A percentile compares a stretch with the other conserved stretches of the same genome.
phyloP scores from a whole-genome alignment of 2,797 vertebrate genomes.

The Stomatorhinus walkeri region DNA sequence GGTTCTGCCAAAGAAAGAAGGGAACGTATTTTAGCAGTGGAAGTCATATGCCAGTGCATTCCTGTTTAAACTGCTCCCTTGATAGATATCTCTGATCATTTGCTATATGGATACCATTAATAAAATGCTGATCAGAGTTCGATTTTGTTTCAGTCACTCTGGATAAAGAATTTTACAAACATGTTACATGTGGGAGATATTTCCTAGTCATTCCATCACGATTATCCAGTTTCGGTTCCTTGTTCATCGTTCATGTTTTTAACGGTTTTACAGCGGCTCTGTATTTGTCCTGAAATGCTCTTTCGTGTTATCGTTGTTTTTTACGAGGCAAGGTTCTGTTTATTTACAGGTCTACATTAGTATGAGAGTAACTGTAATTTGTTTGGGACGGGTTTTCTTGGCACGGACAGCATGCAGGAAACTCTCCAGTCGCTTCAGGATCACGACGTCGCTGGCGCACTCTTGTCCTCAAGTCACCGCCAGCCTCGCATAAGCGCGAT shows the following conservation, averaged over 20 bases:
- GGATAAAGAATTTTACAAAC: neutral
- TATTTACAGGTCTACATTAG: neutral
- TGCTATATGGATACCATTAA: neutral
- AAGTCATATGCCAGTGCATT: neutral
- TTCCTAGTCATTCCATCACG: neutral
- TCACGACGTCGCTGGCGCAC: constrained; percentile 12
- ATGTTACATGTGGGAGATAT: neutral
- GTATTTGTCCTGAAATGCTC: neutral
- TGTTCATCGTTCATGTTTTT: neutral
- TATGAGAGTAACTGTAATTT: neutral
- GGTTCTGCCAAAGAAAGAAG: neutral
- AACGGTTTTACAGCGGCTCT: neutral
- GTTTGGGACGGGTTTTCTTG: neutral
- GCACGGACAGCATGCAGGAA: neutral
- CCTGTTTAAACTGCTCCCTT: neutral
- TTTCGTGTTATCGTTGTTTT: neutral
- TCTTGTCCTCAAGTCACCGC: constrained; percentile 20
- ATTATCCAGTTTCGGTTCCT: neutral
- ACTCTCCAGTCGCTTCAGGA: neutral
- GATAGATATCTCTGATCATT: neutral
- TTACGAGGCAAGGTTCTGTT: neutral
- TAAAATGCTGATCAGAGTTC: neutral
- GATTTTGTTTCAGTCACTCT: neutral
- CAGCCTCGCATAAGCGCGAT: neutral
- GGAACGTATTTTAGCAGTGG: neutral